Evolutionary conservation across 35 echinoderm and acorn worm species (phyloP), one percentile per base, ranked within the genome.

Genomic region (Lytechinus pictus): DNA sequence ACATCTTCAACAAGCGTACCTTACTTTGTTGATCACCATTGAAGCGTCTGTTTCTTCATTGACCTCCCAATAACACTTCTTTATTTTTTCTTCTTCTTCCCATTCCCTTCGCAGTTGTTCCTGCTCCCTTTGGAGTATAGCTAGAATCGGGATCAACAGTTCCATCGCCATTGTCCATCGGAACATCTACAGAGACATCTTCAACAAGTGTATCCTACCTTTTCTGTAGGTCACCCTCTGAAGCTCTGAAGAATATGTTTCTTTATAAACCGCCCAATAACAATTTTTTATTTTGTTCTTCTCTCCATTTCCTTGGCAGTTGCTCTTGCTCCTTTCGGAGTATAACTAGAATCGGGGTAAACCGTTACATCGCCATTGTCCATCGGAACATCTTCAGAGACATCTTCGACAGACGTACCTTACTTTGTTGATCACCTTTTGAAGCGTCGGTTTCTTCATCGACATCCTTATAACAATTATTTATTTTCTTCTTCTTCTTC

Each of bases 101-200:
- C 57, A 8, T 60, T 16, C 86, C 86, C 19, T 52, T 88, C 44
- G 19, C 52, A 92, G 91, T 57, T 95, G 96, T 56, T 87, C 86
- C 4, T 95, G 94, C 21, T 97, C 96, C 6, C 52, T 97, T 9
- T 97, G 96, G 96, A 97, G 95, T 89, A 95, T 97, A 58, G 92
- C 92, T 14, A 61, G 61, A 11, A 95, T 97, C 27, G 86, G 96
- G 27, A 57, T 97, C 71, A 97, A 97, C 28, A 92, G 96, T 60
- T 97, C 94, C 58, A 92, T 96, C 12, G 96, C 91, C 94, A 96
- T 90, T 54, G 57, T 90, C 13, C 96, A 89, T 44, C 53, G 95
- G 27, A 95, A 92, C 91, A 28, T 94, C 14, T 98, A 98, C 56
- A 61, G 90, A 7, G 86, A 58, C 21, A 88, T 98, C 79, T 98